Base-by-base conservation (phyloP, 2,113 vertebrate genomes). In the Dermatemys mawii region DNA sequence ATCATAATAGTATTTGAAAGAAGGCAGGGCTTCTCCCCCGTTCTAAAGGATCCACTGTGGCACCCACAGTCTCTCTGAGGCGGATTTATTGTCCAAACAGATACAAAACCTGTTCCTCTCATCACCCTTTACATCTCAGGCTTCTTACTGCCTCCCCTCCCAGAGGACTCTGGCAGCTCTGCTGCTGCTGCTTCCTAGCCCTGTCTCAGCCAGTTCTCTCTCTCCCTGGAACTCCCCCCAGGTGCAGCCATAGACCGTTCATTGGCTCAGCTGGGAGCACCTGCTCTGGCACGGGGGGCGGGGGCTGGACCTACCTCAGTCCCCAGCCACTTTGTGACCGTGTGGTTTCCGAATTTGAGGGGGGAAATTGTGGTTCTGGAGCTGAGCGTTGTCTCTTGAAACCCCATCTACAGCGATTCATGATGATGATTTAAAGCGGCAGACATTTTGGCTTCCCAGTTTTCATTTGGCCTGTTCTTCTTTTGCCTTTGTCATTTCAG, bases 401-500 rank as follows among this genome's bases (percentile, higher is more conserved):
- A 57, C 3, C 9, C 38, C 38, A 44, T 44, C 55, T 93, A 60
- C 13, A 57, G 32, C 57, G 27, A 84, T 91, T 89, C 54, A 76
- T 49, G 81, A 55, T 38, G 51, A 0, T 79, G 13, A 81, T 80
- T 78, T 76, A 76, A 92, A 88, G 24, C 26, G 3, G n/a, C 50
- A 73, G 8, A 11, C 83, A 3, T 51, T 49, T 21, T 76, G 4
- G 46, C 4, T 14, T 26, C 2, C 9, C 2, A 1, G 1, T 11
- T 90, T 75, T 78, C 14, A 29, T 87, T 85, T 96, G 84, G 89
- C 57, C 41, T 85, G 78, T 92, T 90, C 60, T 75, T 91, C 32
- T 73, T 82, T 85, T 32, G 83, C 49, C 88, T 93, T 26, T 41
- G 78, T 81, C 49, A 3, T 84, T 96, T 83, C 95, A 99, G 99